phyloP scores from a whole-genome alignment of 1,140 invertebrate genomes.

The Magallana ariakensis region DNA sequence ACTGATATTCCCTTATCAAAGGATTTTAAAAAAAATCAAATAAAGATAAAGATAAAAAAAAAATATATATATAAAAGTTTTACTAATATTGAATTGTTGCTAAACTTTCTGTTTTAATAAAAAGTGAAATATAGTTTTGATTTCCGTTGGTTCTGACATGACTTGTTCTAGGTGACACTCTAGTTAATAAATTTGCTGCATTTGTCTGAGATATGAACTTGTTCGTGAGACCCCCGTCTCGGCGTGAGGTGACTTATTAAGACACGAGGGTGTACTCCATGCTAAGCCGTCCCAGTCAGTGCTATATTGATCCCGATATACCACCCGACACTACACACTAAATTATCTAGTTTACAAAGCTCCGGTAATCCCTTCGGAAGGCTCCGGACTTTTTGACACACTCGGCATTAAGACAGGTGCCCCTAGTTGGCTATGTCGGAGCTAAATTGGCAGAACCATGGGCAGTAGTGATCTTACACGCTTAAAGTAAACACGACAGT shows the following conservation, averaged over 20 bases:
- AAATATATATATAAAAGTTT: too few species aligned
- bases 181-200: too few species aligned
- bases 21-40: too few species aligned
- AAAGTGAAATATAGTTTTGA: too few species aligned
- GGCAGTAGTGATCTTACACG: neutral
- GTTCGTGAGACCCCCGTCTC: neutral
- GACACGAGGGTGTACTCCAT: neutral
- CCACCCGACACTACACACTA: neutral
- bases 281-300: neutral
- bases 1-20: too few species aligned
- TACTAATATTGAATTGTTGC: too few species aligned
- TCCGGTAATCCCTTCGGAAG: neutral
- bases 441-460: neutral
- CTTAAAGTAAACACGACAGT: neutral
- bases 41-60: too few species aligned
- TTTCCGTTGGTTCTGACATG: too few species aligned
- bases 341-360: slow-evolving; percentile 9
- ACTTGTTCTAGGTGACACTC: too few species aligned
- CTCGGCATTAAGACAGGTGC: neutral
- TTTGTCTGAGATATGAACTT: too few species aligned
- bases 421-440: neutral
- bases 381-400: neutral
- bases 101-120: too few species aligned
- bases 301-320: neutral
- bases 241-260: neutral